Percentiles rank a stretch among this genome's conserved stretches.
These are phyloP conservation scores for Amphipoea lucens DNA, from an alignment of 2,888 invertebrate genomes.

Conservation along the genomic window DNA sequence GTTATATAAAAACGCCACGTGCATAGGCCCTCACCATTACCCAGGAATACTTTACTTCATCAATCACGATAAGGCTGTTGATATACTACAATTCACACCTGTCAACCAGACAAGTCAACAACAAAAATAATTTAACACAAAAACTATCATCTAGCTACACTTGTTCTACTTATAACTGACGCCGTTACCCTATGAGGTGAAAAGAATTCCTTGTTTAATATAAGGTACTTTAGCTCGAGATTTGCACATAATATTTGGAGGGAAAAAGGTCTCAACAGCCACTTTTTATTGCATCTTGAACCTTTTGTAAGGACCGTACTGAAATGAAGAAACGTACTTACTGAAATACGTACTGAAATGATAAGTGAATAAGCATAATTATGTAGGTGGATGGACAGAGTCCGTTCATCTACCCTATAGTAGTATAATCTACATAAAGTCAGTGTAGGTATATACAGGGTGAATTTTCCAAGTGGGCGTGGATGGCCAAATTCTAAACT, in stretches of 20 bases:
- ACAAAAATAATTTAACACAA: slow-evolving; percentile 51
- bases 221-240: slow-evolving; percentile 37
- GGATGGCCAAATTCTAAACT: too few relatives aligned
- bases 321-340: too few relatives aligned
- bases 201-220: slow-evolving; percentile 27
- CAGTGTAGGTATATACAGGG: too few relatives aligned
- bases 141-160: slow-evolving; percentile 49
- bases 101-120: slow-evolving; percentile 15
- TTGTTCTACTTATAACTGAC: slow-evolving; percentile 46
- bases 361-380: not conserved
- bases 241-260: slow-evolving; percentile 8
- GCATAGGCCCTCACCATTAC: not conserved
- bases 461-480: too few relatives aligned
- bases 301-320: slow-evolving; percentile 1
- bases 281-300: slow-evolving; percentile 20
- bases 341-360: not conserved
- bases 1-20: not conserved
- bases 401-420: not conserved
- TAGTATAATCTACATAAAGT: not conserved
- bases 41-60: not conserved
- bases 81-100: slow-evolving; percentile 3
- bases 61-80: slow-evolving; percentile 29
- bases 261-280: slow-evolving; percentile 7
- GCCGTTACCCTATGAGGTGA: slow-evolving; percentile 84
- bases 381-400: not conserved